Conservation (phyloP, 2,113 vertebrate species). For the Gorilla gorilla region DNA sequence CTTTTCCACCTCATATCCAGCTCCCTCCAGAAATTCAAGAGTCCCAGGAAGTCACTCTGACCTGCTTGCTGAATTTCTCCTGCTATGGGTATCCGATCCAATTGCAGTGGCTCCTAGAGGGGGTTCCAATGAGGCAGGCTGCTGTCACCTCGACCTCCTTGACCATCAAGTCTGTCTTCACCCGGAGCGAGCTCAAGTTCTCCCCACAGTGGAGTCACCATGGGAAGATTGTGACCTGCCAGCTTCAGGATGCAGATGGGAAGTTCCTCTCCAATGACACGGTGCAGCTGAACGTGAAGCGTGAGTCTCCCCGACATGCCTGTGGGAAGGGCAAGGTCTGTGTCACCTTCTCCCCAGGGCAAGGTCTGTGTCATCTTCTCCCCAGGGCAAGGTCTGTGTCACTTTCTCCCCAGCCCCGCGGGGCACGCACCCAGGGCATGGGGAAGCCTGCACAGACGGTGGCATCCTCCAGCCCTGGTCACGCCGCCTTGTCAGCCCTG, state of each 20-base stretch:
- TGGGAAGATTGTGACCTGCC: constrained; percentile 35
- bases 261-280: neutral
- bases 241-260: fast-evolving
- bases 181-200: constrained; percentile 18
- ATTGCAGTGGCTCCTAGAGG: constrained; percentile 39
- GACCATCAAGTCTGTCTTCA: fast-evolving
- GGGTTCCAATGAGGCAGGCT: fast-evolving
- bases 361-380: neutral
- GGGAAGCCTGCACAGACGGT: neutral
- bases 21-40: neutral
- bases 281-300: constrained; percentile 44
- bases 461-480: fast-evolving
- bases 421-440: neutral
- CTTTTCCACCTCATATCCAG: constrained; percentile 32
- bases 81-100: constrained; percentile 9
- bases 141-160: fast-evolving
- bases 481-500: neutral
- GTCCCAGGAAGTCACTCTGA: neutral
- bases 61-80: constrained; percentile 51
- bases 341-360: neutral
- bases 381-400: neutral
- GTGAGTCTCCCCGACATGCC: constrained; percentile 50
- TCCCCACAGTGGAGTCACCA: neutral
- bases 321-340: neutral
- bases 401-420: neutral